Conservation (phyloP, 2,888 invertebrate species). For the Caenorhabditis imperialis region DNA sequence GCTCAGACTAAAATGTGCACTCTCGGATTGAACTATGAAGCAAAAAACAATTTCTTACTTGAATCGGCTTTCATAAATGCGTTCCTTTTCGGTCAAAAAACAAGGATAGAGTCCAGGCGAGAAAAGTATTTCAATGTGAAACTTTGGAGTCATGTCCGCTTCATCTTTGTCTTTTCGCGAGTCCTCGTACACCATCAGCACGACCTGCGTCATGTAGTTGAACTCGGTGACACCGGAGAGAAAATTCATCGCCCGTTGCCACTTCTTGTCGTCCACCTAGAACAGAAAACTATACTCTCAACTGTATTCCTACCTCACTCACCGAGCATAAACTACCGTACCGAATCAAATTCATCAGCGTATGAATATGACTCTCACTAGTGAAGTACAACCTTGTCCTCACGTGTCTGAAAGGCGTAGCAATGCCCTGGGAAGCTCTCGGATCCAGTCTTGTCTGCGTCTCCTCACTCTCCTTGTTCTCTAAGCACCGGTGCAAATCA, state of each 20-base stretch:
- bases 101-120: slow-evolving; percentile 87
- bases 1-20: slow-evolving; percentile 18
- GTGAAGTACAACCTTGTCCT: slow-evolving; percentile 99
- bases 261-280: slow-evolving; percentile 91
- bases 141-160: slow-evolving; percentile 81
- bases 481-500: slow-evolving; percentile 84
- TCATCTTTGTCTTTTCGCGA: slow-evolving; percentile 86
- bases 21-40: not conserved
- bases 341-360: slow-evolving; percentile 92
- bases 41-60: slow-evolving; percentile 84
- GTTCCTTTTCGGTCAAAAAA: slow-evolving; percentile 77
- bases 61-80: slow-evolving; percentile 84
- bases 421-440: slow-evolving; percentile 87
- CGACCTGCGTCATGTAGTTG: slow-evolving; percentile 99
- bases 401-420: slow-evolving; percentile 97
- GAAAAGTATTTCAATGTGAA: slow-evolving; percentile 98
- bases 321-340: slow-evolving; percentile 75
- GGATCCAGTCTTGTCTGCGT: slow-evolving; percentile 96
- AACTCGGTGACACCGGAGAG: slow-evolving; percentile 96
- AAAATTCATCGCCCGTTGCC: slow-evolving; percentile 98
- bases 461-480: slow-evolving; percentile 87
- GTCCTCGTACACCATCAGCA: slow-evolving; percentile 99
- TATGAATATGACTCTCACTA: slow-evolving; percentile 98
- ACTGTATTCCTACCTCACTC: slow-evolving; percentile 12
- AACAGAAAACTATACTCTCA: not conserved